phyloP scores from a whole-genome alignment of 2,888 invertebrate genomes.

The Crioceris asparagi region DNA sequence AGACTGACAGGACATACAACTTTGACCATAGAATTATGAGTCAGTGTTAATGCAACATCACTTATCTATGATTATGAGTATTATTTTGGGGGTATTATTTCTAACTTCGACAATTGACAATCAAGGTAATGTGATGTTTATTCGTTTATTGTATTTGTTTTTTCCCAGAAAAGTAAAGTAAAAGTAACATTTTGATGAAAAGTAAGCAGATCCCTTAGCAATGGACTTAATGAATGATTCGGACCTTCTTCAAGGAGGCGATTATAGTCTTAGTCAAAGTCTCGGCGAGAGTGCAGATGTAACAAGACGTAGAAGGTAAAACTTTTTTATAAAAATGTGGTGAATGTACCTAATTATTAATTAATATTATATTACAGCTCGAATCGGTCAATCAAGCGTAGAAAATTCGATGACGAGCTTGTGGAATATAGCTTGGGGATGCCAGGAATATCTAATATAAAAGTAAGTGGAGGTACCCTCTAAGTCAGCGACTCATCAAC shows the following conservation, averaged over 20 bases:
- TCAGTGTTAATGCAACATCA: too few relatives aligned
- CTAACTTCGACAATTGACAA: too few relatives aligned
- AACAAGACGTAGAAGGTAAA: constrained; percentile 33
- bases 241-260: constrained; percentile 24
- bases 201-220: too few relatives aligned
- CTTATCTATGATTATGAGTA: too few relatives aligned
- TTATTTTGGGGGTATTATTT: too few relatives aligned
- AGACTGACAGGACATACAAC: too few relatives aligned
- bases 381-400: constrained; percentile 86
- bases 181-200: too few relatives aligned
- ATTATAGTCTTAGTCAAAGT: constrained; percentile 22
- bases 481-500: too few relatives aligned
- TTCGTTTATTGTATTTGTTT: too few relatives aligned
- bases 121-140: too few relatives aligned
- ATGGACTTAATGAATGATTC: constrained; percentile 26
- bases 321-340: constrained; percentile 2
- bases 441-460: constrained; percentile 41
- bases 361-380: constrained; percentile 48
- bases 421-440: constrained; percentile 80
- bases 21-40: too few relatives aligned
- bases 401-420: constrained; percentile 93
- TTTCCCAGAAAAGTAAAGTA: too few relatives aligned
- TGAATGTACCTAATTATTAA: constrained; percentile 6
- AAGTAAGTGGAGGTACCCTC: constrained; percentile 23
- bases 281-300: constrained; percentile 31